Conservation (phyloP, 1,140 invertebrate species). For the Drosophila sproati region DNA sequence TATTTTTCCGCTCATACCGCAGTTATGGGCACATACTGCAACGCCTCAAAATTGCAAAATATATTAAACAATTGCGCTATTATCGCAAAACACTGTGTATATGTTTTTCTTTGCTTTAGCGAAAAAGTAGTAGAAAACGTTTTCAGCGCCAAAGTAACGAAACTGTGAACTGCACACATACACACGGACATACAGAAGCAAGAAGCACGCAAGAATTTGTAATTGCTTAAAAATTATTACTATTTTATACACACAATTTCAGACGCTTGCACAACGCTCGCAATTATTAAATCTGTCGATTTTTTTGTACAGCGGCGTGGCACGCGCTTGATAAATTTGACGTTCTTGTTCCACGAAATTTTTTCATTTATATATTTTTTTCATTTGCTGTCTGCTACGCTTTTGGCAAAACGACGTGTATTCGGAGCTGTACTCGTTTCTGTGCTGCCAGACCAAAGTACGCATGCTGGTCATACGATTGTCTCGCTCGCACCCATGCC, state of each 20-base stretch:
- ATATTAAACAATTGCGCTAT: constrained; percentile 42
- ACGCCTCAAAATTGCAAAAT: constrained; percentile 39
- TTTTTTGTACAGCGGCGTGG: constrained; percentile 57
- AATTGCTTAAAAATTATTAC: constrained; percentile 61
- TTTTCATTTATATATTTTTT: constrained; percentile 81
- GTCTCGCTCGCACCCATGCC: constrained; percentile 46
- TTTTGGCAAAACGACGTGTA: constrained; percentile 82
- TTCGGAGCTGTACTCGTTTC: constrained; percentile 80
- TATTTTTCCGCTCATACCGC: constrained; percentile 31
- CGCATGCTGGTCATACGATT: constrained; percentile 42
- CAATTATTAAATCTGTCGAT: constrained; percentile 42
- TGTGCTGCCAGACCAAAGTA: constrained; percentile 74
- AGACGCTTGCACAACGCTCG: constrained; percentile 46
- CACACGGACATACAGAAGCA: constrained; percentile 54
- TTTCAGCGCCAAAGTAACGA: constrained; percentile 78
- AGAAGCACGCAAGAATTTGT: constrained; percentile 78
- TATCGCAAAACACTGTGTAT: constrained; percentile 38
- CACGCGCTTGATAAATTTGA: constrained; percentile 49
- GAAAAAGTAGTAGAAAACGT: constrained; percentile 62
- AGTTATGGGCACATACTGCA: constrained; percentile 2
- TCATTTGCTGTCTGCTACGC: constrained; percentile 76
- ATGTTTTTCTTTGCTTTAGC: constrained; percentile 42
- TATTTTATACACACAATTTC: constrained; percentile 74
- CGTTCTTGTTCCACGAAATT: constrained; percentile 72
- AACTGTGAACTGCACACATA: constrained; percentile 60